These are phyloP conservation scores for Anser cygnoides DNA, from an alignment of 2,113 vertebrate species.

Conservation along the genomic window DNA sequence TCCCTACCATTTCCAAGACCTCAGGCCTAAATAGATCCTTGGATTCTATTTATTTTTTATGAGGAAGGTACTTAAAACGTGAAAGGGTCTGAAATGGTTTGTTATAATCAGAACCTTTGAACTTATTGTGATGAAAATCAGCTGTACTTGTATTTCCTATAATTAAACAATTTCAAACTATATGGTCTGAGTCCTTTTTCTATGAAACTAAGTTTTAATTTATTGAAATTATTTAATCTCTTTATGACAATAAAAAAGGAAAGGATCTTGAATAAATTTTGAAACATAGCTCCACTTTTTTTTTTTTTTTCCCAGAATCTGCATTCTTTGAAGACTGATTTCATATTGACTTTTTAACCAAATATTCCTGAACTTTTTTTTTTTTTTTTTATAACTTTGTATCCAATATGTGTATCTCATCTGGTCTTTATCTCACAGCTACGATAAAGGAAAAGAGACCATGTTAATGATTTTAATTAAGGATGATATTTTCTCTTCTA, in stretches of 20 bases:
- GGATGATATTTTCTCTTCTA: constrained; percentile 45
- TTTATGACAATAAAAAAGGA: neutral
- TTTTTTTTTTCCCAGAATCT: neutral
- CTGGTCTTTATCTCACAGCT: constrained; percentile 45
- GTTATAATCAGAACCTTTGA: neutral
- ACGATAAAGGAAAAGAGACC: constrained; percentile 29
- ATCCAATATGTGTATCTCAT: constrained; percentile 13
- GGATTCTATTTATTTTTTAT: neutral
- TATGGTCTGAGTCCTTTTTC: neutral
- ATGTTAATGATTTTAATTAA: constrained; percentile 67
- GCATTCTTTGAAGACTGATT: neutral
- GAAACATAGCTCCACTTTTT: neutral
- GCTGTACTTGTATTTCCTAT: neutral
- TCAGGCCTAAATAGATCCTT: neutral
- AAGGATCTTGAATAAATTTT: neutral
- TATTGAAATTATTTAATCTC: neutral
- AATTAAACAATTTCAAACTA: neutral
- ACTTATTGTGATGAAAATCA: neutral
- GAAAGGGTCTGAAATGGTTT: neutral
- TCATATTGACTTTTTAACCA: neutral
- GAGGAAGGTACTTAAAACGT: neutral
- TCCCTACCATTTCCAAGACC: neutral
- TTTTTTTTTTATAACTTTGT: neutral
- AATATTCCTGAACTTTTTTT: neutral
- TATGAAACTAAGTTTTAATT: neutral